Base-by-base conservation (phyloP, 2,113 vertebrate genomes). In the Caranx melampygus region DNA sequence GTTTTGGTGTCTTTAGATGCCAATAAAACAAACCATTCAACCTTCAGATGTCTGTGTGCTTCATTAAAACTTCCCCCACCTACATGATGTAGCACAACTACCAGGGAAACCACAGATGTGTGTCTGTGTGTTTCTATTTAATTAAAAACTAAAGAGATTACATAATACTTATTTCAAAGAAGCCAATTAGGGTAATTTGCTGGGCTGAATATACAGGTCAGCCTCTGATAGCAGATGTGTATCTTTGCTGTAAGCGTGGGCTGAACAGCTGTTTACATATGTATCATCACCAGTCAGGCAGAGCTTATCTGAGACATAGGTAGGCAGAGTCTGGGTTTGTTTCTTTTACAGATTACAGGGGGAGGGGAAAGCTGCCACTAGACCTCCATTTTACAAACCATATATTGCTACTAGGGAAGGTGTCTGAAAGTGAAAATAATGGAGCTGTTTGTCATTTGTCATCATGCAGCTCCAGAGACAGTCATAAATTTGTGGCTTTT, bases 111-210 rank as follows among this genome's bases (percentile, higher is more conserved):
- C 26, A 52, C 75, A 83, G 18, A 55, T 72, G 60, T 69, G 65
- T 73, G 21, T 47, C 5, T 58, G 16, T 63, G 37, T 9, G 33
- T 79, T 37, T 58, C 37, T 64, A 0, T 89, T 78, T 86, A 81
- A 90, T 86, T 83, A 82, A 42, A 70, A 61, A 81, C 74, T 78
- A 60, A 81, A 70, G 68, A 51, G 59, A 75, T 80, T 79, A 60
- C 59, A 73, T 74, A 65, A 80, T 66, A 72, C 73, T 81, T 66
- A 64, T 75, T 73, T 68, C 57, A 72, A 81, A 59, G 40, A 84
- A 74, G 79, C 85, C 76, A 92, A 92, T 92, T 90, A 90, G 60
- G 44, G 79, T 86, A 74, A 91, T 85, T 87, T 82, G 58, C 49
- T 63, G 15, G 75, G 64, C 52, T 76, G 74, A 76, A 54, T 65